Base-by-base conservation (phyloP, 2,113 vertebrate species). In the Carassius auratus region DNA sequence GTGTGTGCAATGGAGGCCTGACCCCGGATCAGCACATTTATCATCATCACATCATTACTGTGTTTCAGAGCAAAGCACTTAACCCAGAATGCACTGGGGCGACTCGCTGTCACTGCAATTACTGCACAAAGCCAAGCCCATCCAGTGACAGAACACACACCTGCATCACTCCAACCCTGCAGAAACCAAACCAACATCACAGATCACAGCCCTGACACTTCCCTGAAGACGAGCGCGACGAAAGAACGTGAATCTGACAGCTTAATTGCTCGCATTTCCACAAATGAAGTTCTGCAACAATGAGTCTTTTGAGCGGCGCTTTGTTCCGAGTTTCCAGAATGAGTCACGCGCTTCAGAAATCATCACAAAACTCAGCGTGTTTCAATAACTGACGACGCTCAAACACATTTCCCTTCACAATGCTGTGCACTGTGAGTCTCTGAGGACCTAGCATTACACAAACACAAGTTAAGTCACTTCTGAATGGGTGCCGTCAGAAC, bases 221-320 rank as follows among this genome's bases (percentile, higher is more conserved):
- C 62, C 80, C 83, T 83, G 87, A 84, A 86, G 86, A 42, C 45
- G 52, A 77, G 81, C 75, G 75, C 68, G 69, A 69, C 89, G 88
- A 89, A 87, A 90, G 88, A 89, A 89, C 88, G 79, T 69, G 62
- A 81, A 80, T 26, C 64, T 92, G 91, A 91, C 91, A 89, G 89
- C 82, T 89, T 92, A 91, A 92, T 91, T 90, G 90, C 66, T 33
- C 19, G 69, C 76, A 61, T 87, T 88, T 86, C 76, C 77, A 83
- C 87, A 87, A 89, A 90, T 90, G 84, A 85, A 76, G 69, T 85
- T 88, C 86, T 87, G 88, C 84, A 90, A 89, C 89, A 89, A 89
- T 88, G 42, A 85, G 15, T 83, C 85, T 73, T 89, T 86, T 89
- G 84, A 86, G 75, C 76, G 59, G 59, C 50, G 76, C 59, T 80